phyloP scores from a whole-genome alignment of 2,113 vertebrate species.

The Gasterosteus nipponicus region DNA sequence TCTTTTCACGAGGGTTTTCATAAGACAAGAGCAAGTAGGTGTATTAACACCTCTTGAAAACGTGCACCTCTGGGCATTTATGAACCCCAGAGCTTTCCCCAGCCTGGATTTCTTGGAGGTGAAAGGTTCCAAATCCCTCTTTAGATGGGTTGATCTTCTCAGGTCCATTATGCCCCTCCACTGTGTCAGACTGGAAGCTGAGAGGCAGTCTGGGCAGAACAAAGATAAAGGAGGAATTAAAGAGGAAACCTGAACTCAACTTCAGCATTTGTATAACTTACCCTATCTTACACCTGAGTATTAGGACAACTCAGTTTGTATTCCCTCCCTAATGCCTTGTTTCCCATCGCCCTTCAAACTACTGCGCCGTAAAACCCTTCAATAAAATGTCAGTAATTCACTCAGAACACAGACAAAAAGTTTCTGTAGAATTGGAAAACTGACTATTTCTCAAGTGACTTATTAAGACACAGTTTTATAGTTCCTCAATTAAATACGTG shows the following conservation, averaged over 20 bases:
- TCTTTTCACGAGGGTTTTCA: slow-evolving; percentile 58
- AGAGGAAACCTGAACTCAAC: slow-evolving; percentile 73
- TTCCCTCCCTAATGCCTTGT: slow-evolving; percentile 63
- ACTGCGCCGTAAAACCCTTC: slow-evolving; percentile 20
- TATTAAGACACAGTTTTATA: slow-evolving; percentile 5
- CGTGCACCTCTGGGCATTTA: slow-evolving; percentile 72
- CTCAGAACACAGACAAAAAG: slow-evolving; percentile 28
- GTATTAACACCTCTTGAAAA: slow-evolving; percentile 70
- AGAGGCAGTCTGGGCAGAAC: slow-evolving; percentile 67
- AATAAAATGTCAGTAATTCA: slow-evolving; percentile 54
- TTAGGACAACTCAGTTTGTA: slow-evolving; percentile 70
- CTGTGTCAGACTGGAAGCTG: slow-evolving; percentile 76
- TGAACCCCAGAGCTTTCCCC: slow-evolving; percentile 61
- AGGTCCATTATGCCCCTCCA: slow-evolving; percentile 79
- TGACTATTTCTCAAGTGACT: background rate
- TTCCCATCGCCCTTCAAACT: slow-evolving; percentile 68
- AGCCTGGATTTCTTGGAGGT: slow-evolving; percentile 75
- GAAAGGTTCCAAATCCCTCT: slow-evolving; percentile 82
- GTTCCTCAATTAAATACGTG: background rate
- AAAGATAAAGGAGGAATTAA: slow-evolving; percentile 78
- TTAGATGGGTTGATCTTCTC: slow-evolving; percentile 82
- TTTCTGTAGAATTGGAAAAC: slow-evolving; percentile 23
- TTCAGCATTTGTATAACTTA: slow-evolving; percentile 80
- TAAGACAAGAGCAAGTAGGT: slow-evolving; percentile 61
- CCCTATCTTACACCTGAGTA: slow-evolving; percentile 71